Conservation (phyloP, 2,113 vertebrate species). For the Choloepus hoffmanni region DNA sequence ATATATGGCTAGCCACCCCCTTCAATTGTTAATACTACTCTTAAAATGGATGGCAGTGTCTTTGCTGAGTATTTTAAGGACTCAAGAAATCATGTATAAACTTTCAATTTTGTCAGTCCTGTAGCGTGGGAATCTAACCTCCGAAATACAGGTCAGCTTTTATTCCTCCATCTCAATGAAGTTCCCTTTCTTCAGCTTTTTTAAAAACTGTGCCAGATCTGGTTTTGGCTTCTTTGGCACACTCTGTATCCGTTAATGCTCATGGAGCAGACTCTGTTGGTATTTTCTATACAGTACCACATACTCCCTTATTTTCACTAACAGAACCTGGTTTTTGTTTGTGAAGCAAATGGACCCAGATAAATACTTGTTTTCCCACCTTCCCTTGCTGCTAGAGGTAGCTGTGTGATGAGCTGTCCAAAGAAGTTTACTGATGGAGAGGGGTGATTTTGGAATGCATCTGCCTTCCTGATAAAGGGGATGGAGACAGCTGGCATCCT, state of each 20-base stretch:
- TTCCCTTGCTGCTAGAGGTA: background rate
- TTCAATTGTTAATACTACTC: conserved; percentile 24
- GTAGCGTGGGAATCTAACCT: conserved; percentile 74
- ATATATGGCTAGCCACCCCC: background rate
- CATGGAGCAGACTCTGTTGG: background rate
- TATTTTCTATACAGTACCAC: background rate
- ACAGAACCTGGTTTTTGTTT: background rate
- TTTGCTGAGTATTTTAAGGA: conserved; percentile 53
- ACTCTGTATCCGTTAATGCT: background rate
- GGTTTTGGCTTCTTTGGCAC: background rate
- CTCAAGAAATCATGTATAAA: conserved; percentile 54
- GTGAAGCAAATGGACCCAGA: background rate
- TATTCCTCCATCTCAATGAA: background rate
- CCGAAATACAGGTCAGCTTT: background rate
- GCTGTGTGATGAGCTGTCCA: background rate
- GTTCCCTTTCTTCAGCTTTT: conserved; percentile 3
- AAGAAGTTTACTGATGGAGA: background rate
- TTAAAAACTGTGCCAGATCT: background rate
- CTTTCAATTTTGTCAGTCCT: conserved; percentile 47
- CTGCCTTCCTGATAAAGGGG: background rate
- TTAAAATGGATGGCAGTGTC: conserved; percentile 54
- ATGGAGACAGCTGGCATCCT: background rate
- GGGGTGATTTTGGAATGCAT: background rate
- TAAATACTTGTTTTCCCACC: background rate
- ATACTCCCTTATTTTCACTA: background rate